These are phyloP conservation scores for Hylaea fasciaria DNA, from an alignment of 2,888 invertebrate genomes.

Conservation along the genomic window DNA sequence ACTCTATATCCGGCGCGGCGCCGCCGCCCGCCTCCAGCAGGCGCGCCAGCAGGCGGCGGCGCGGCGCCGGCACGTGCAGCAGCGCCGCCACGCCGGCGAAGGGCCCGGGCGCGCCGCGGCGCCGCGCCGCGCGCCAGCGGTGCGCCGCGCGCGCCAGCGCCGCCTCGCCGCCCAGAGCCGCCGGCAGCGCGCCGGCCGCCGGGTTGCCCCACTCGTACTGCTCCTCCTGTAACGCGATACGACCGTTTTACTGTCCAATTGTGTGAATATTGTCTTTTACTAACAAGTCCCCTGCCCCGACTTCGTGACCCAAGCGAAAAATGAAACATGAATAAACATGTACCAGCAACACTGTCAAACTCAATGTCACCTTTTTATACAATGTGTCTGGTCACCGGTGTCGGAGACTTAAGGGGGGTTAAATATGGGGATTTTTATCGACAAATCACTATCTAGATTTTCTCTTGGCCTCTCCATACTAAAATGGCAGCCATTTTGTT, in stretches of 20 bases:
- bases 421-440: too few relatives aligned
- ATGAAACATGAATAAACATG: too few relatives aligned
- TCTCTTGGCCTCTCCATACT: too few relatives aligned
- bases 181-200: slow-evolving; percentile 80
- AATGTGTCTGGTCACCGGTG: too few relatives aligned
- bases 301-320: too few relatives aligned
- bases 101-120: slow-evolving; percentile 71
- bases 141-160: slow-evolving; percentile 85
- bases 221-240: slow-evolving; percentile 86
- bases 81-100: slow-evolving; percentile 83
- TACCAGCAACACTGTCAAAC: too few relatives aligned
- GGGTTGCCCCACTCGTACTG: slow-evolving; percentile 94
- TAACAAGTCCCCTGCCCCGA: too few relatives aligned
- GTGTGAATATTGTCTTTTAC: too few relatives aligned
- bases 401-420: too few relatives aligned
- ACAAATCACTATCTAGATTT: too few relatives aligned
- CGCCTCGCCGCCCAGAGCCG: slow-evolving; percentile 74
- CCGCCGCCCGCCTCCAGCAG: slow-evolving; percentile 85
- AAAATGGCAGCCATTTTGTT: too few relatives aligned
- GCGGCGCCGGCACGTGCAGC: slow-evolving; percentile 85
- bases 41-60: slow-evolving; percentile 86
- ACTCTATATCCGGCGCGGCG: slow-evolving; percentile 86
- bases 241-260: not conserved
- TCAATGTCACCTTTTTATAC: too few relatives aligned
- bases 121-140: slow-evolving; percentile 88